Evolutionary conservation across 2,888 invertebrate species (phyloP).

Genomic region (Hyposoter dolosus): DNA sequence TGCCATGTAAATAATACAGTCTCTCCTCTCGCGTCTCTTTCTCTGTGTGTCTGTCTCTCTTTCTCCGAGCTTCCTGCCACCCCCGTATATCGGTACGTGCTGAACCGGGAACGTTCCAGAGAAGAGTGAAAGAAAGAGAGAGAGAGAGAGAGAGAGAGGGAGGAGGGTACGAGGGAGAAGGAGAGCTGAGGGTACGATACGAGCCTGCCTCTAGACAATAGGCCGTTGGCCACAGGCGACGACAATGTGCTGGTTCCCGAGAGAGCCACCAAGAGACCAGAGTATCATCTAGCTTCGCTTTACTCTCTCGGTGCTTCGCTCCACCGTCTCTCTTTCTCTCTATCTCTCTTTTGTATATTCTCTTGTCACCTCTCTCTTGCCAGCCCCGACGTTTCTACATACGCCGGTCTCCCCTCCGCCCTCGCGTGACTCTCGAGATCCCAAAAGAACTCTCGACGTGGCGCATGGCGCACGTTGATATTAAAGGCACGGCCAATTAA

Average conservation of each 20-base stretch:
- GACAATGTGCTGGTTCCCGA: slow-evolving; percentile 74
- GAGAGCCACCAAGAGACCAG: slow-evolving; percentile 57
- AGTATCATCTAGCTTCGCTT: slow-evolving; percentile 59
- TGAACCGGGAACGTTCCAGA: slow-evolving; percentile 57
- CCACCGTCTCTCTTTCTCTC: slow-evolving; percentile 50
- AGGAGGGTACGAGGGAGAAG: neutral
- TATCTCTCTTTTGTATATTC: slow-evolving; percentile 40
- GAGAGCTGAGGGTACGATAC: slow-evolving; percentile 51
- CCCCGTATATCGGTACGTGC: slow-evolving; percentile 66
- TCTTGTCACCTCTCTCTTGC: slow-evolving; percentile 48
- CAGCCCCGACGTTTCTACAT: slow-evolving; percentile 39
- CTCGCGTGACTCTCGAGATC: slow-evolving; percentile 69
- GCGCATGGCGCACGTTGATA: slow-evolving; percentile 79
- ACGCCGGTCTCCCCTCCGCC: slow-evolving; percentile 45
- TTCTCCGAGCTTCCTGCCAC: slow-evolving; percentile 65
- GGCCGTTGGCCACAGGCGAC: slow-evolving; percentile 81
- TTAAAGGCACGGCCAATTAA: slow-evolving; percentile 82
- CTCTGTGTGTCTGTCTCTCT: slow-evolving; percentile 34
- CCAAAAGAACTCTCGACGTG: slow-evolving; percentile 78
- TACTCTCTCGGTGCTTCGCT: slow-evolving; percentile 66
- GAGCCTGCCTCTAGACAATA: slow-evolving; percentile 77
- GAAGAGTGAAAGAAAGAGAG: slow-evolving; percentile 4
- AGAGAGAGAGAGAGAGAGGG: slow-evolving; percentile 39
- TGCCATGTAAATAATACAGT: slow-evolving; percentile 79
- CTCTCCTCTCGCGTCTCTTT: slow-evolving; percentile 33